Conservation (phyloP, 2,888 invertebrate genomes). For the Exocentrus adspersus region DNA sequence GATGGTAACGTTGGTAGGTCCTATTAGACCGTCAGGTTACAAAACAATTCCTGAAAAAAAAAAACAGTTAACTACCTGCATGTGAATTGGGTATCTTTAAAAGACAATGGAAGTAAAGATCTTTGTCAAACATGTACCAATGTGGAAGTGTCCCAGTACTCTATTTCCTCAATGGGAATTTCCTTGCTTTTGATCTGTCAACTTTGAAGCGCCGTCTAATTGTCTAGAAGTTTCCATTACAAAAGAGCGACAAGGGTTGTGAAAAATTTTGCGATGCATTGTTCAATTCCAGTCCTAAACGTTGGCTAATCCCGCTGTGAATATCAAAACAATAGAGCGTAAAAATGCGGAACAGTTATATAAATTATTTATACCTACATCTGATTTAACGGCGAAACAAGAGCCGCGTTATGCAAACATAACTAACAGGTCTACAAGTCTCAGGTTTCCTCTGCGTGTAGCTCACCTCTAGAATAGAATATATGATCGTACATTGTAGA, state of each 20-base stretch:
- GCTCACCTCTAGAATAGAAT: conserved; percentile 28
- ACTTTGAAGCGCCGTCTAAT: not conserved
- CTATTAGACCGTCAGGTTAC: too few relatives aligned
- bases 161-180: not conserved
- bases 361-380: conserved; percentile 28
- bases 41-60: too few relatives aligned
- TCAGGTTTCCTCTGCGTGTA: conserved; percentile 21
- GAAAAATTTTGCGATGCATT: not conserved
- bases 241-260: not conserved
- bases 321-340: not conserved
- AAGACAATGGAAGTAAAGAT: too few relatives aligned
- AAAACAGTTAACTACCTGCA: too few relatives aligned
- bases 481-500: not conserved
- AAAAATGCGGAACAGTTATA: conserved; percentile 11
- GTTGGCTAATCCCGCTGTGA: not conserved
- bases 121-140: too few relatives aligned
- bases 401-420: conserved; percentile 30
- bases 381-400: conserved; percentile 30
- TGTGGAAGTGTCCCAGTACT: not conserved
- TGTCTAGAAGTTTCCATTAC: not conserved
- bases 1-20: too few relatives aligned
- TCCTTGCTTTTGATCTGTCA: not conserved
- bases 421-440: too few relatives aligned
- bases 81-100: too few relatives aligned
- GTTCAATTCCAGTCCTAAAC: not conserved